These are phyloP conservation scores for Sebastes melanostomus DNA, from an alignment of 2,797 vertebrate genomes.

Conservation along the genomic window DNA sequence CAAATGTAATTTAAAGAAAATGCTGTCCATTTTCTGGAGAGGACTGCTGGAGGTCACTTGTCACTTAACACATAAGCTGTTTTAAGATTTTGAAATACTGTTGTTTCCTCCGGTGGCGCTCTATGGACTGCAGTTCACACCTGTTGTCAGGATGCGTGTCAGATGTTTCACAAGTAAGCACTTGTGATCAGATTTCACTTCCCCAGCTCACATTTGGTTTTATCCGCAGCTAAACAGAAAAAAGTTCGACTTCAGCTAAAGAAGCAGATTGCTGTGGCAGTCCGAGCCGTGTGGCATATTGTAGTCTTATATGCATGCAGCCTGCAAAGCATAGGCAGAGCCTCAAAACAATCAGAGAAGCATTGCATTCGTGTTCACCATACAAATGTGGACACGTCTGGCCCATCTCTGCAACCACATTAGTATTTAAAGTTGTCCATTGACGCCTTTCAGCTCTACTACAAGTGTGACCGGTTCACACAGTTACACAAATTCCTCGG, in stretches of 20 bases:
- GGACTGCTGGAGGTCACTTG: not conserved
- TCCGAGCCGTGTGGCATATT: conserved; percentile 17
- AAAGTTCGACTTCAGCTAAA: conserved; percentile 25
- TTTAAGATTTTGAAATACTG: not conserved
- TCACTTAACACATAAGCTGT: not conserved
- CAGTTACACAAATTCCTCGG: not conserved
- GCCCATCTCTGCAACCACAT: not conserved
- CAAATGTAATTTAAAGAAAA: not conserved
- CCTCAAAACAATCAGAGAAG: conserved; percentile 21
- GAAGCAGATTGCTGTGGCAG: conserved; percentile 7
- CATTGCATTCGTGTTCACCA: not conserved
- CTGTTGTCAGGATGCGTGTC: conserved; percentile 23
- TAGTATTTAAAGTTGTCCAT: not conserved
- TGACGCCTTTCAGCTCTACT: conserved; percentile 5
- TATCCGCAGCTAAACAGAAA: conserved; percentile 6
- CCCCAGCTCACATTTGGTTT: conserved; percentile 26
- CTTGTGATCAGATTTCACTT: conserved; percentile 53
- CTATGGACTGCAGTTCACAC: conserved; percentile 10
- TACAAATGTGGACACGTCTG: conserved; percentile 21
- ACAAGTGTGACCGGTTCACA: conserved; percentile 18
- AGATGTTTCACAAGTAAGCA: conserved; percentile 53
- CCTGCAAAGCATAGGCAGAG: conserved; percentile 6
- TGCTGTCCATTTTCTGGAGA: not conserved
- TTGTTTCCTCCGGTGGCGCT: not conserved
- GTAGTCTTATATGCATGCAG: not conserved